These are phyloP conservation scores for Gibbula magus DNA, from an alignment of 2,888 invertebrate genomes.

Conservation along the genomic window DNA sequence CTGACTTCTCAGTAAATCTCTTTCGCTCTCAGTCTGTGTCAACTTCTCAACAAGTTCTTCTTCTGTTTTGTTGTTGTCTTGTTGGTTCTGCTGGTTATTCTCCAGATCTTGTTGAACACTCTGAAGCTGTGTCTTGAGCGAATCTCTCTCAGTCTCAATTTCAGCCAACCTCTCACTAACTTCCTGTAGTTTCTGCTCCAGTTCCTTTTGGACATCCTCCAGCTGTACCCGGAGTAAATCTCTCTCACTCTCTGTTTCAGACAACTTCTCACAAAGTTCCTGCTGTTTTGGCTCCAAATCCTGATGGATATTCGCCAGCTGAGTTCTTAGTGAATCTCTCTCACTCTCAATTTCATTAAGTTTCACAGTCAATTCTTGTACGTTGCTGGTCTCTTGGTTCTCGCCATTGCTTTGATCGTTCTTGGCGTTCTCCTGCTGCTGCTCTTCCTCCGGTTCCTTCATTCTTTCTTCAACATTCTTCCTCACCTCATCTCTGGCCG, in stretches of 20 bases:
- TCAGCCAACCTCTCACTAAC: slow-evolving; percentile 22
- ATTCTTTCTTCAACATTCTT: neutral
- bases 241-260: slow-evolving; percentile 27
- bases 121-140: neutral
- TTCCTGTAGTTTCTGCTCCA: slow-evolving; percentile 26
- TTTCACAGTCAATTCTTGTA: neutral
- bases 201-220: neutral
- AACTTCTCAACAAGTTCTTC: slow-evolving; percentile 22
- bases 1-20: neutral
- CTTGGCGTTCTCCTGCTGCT: neutral
- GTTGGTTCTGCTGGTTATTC: neutral
- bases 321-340: too few relatives aligned
- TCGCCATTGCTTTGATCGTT: neutral
- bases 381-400: neutral
- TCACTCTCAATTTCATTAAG: neutral
- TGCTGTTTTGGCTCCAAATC: neutral
- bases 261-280: neutral
- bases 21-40: neutral
- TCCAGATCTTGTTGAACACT: neutral
- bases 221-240: neutral
- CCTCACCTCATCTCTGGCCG: neutral
- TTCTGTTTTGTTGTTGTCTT: neutral
- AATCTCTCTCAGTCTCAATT: neutral
- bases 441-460: neutral
- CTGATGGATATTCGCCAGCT: neutral